Conservation (phyloP, 2,113 vertebrate species). For the Malurus alboscapulatus region DNA sequence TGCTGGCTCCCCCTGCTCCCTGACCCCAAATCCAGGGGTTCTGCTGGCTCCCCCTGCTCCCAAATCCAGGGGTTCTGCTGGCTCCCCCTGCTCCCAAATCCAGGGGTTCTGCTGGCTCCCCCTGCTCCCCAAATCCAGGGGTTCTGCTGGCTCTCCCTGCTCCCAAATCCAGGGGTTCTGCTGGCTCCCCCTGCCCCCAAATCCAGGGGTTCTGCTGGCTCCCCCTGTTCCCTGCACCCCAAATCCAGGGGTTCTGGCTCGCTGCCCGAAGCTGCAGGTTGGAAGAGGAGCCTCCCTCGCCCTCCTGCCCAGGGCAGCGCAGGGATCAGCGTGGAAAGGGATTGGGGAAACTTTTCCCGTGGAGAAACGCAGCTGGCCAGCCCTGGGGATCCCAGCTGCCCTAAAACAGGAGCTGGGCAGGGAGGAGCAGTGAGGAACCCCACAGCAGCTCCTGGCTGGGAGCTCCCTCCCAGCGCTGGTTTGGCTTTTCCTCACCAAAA, state of each 20-base stretch:
- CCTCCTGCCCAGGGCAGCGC: not conserved
- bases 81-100: too few relatives aligned
- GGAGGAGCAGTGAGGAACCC: not conserved
- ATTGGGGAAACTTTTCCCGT: not conserved
- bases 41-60: too few relatives aligned
- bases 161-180: too few relatives aligned
- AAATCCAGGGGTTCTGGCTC: not conserved
- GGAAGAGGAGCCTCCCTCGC: not conserved
- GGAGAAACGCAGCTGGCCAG: fast-evolving
- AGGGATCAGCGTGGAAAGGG: not conserved
- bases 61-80: too few relatives aligned
- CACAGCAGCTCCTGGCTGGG: not conserved
- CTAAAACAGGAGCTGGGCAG: not conserved
- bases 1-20: too few relatives aligned
- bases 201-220: too few relatives aligned
- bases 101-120: too few relatives aligned
- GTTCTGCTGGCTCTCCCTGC: too few relatives aligned
- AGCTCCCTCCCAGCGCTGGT: not conserved
- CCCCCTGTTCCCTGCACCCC: not conserved
- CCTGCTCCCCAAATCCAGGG: too few relatives aligned
- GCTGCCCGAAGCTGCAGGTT: not conserved
- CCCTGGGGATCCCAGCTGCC: not conserved
- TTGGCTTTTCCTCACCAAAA: not conserved
- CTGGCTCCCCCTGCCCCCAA: too few relatives aligned
- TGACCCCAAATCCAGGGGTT: too few relatives aligned